Evolutionary conservation across 2,797 vertebrate genomes (phyloP).

Genomic region (Austrolebias charrua): DNA sequence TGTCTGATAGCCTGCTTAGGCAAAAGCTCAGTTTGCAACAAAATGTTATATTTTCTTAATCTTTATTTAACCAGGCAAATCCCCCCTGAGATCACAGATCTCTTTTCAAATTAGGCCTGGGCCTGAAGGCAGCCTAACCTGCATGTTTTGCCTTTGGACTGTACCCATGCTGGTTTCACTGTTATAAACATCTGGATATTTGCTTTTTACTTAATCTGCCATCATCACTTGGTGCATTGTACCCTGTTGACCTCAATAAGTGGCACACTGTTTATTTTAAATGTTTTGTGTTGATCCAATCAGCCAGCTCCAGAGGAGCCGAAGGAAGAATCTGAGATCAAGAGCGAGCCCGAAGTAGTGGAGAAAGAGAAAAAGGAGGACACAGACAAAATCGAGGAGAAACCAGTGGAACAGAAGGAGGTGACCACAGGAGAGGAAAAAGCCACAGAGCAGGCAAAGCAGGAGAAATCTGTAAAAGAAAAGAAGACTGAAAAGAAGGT

Average conservation of each 20-base stretch:
- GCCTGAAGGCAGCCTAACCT: too few relatives aligned
- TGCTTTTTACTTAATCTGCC: not conserved
- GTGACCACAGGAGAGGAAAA: slow-evolving; percentile 64
- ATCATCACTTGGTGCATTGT: not conserved
- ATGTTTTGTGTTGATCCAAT: slow-evolving; percentile 22
- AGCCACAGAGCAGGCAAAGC: slow-evolving; percentile 60
- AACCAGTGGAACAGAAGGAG: slow-evolving; percentile 73
- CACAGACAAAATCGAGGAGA: slow-evolving; percentile 29
- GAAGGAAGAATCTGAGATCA: slow-evolving; percentile 46
- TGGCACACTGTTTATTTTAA: slow-evolving; percentile 6
- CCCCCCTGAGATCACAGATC: too few relatives aligned
- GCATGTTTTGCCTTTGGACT: too few relatives aligned
- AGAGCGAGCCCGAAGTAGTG: slow-evolving; percentile 41
- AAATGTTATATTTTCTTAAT: not conserved
- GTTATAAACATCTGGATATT: not conserved
- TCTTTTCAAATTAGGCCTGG: too few relatives aligned
- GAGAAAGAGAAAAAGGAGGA: slow-evolving; percentile 49
- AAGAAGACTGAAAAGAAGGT: slow-evolving; percentile 69
- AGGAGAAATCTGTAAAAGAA: slow-evolving; percentile 56
- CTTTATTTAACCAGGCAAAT: too few relatives aligned
- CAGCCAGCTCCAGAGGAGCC: slow-evolving; percentile 85
- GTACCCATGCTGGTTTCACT: slow-evolving; percentile 3
- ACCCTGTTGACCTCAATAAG: not conserved
- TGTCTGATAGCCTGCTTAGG: slow-evolving; percentile 37
- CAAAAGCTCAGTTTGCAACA: slow-evolving; percentile 14